Evolutionary conservation across 2,888 invertebrate genomes (phyloP).

Genomic region (Sicus ferrugineus): DNA sequence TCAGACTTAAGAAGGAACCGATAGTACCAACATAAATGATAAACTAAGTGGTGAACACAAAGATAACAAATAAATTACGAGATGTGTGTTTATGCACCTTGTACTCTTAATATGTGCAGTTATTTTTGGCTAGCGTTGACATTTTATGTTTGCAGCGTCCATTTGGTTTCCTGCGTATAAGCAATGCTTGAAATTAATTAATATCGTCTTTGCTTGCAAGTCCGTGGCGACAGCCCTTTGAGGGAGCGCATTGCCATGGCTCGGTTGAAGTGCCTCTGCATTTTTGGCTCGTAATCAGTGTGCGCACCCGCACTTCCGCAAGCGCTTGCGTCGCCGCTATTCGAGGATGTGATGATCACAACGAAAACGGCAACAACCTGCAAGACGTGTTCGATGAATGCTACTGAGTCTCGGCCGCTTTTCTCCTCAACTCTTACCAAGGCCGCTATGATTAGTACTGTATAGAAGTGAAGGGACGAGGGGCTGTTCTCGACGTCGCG

Average conservation of each 20-base stretch:
- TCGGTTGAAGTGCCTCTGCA: conserved; percentile 85
- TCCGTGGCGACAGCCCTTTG: conserved; percentile 66
- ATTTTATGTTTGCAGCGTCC: conserved; percentile 8
- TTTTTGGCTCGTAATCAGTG: conserved; percentile 70
- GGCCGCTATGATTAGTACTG: conserved; percentile 85
- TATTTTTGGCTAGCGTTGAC: conserved; percentile 23
- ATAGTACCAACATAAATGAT: conserved; percentile 38
- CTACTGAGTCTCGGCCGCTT: no score
- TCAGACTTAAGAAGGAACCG: conserved; percentile 29
- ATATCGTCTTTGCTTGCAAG: conserved; percentile 49
- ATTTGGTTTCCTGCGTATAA: conserved; percentile 4
- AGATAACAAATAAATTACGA: conserved; percentile 5
- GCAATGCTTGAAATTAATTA: conserved; percentile 31
- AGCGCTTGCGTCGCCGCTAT: conserved; percentile 60
- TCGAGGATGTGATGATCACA: conserved; percentile 81
- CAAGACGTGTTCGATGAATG: conserved; percentile 26
- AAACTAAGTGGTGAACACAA: conserved; percentile 28
- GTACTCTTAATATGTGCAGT: conserved; percentile 21
- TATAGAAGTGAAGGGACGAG: conserved; percentile 83
- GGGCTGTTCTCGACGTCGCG: conserved; percentile 84
- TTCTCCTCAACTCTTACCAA: conserved; percentile 76
- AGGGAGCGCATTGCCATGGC: conserved; percentile 90
- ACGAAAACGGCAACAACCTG: conserved; percentile 83
- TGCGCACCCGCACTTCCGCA: conserved; percentile 40
- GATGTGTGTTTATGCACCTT: conserved; percentile 9